Conservation (phyloP, 2,113 vertebrate species). For the Barnardius zonarius region DNA sequence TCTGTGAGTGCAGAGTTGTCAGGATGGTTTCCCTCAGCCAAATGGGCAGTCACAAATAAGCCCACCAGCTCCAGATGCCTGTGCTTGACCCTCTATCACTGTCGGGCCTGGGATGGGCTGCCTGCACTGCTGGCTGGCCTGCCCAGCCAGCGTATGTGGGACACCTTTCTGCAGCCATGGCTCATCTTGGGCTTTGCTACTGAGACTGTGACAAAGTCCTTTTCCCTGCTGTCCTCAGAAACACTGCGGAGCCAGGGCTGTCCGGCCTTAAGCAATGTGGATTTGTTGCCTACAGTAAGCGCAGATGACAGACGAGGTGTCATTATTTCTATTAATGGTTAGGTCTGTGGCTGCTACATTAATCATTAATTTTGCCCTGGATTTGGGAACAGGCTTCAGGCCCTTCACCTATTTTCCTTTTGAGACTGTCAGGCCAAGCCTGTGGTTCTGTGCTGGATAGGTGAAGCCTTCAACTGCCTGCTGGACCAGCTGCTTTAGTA, state of each 20-base stretch:
- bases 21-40: neutral
- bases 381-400: neutral
- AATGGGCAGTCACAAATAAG: accelerated
- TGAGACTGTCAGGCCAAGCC: neutral
- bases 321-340: neutral
- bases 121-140: no score
- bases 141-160: neutral
- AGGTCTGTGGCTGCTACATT: neutral
- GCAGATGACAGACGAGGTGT: neutral
- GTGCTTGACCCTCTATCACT: accelerated
- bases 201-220: accelerated
- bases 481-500: neutral
- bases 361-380: neutral
- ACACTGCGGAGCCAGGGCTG: neutral
- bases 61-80: neutral
- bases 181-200: neutral
- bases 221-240: neutral
- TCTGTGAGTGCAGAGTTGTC: neutral
- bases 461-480: neutral
- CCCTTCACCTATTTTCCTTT: neutral
- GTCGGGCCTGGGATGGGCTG: neutral
- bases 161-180: accelerated
- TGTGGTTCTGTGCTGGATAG: neutral
- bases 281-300: neutral
- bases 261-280: neutral